Evolutionary conservation across 2,797 vertebrate genomes (phyloP), one percentile per base, ranked within the genome.

Genomic region (Zalophus californianus): DNA sequence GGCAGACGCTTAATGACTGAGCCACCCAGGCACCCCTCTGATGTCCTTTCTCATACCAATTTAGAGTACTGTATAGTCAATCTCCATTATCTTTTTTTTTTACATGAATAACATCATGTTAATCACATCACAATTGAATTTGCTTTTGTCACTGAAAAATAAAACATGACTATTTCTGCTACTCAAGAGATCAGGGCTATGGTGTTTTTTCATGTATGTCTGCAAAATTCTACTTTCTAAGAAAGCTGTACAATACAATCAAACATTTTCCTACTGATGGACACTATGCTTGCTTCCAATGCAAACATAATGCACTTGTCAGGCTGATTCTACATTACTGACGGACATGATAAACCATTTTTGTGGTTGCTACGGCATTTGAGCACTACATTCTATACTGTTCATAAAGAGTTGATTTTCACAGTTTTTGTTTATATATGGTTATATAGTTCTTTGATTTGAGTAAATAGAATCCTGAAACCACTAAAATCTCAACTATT

Each of bases 401-500:
- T 83, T 92, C 77, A 21, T 35, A 8, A 80, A 92, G 27, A 92
- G 23, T 44, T 82, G 10, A 66, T 92, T 92, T 89, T 92, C 54
- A 44, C 4, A 91, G 62, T 60, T 70, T 86, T 38, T 62, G 1
- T n/a, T 66, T 90, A 73, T 12, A 23, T 70, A 41, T 78, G 38
- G 23, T 23, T 78, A n/a, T 35, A 41, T 80, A 75, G 52, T 72
- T 15, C 29, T 96, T 78, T 92, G 35, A 70, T 86, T 92, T 90
- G 23, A 78, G 4, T 64, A 72, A 66, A 83, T 11, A 4, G 23
- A 72, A 32, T 70, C 13, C 20, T 32, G 32, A 92, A 93, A 58
- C 35, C 64, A 91, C 35, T 75, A 60, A 89, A 38, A 93, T 41
- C 27, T 79, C 44, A 85, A 75, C 3, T 88, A 89, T 85, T 90